These are phyloP conservation scores for Lithophane socia DNA, from an alignment of 2,888 invertebrate genomes.

Conservation along the genomic window DNA sequence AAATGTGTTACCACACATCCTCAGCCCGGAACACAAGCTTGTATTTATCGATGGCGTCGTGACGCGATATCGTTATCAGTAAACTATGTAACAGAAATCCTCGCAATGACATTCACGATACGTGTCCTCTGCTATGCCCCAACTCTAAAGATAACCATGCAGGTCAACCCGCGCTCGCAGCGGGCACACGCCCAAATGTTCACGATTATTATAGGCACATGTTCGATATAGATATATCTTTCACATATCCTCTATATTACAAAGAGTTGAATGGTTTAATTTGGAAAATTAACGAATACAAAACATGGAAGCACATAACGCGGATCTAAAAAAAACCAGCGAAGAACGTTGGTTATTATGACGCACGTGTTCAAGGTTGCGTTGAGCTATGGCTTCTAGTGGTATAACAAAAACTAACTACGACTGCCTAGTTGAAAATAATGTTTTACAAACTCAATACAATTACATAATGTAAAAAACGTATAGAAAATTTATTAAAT, in stretches of 20 bases:
- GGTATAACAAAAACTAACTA: slow-evolving; percentile 37
- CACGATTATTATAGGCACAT: slow-evolving; percentile 56
- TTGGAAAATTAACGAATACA: slow-evolving; percentile 40
- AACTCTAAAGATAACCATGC: slow-evolving; percentile 84
- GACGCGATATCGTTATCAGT: slow-evolving; percentile 67
- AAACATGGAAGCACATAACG: slow-evolving; percentile 32
- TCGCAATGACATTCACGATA: slow-evolving; percentile 79
- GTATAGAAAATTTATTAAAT: slow-evolving; percentile 8
- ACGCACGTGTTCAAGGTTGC: slow-evolving; percentile 66
- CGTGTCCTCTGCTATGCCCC: slow-evolving; percentile 79
- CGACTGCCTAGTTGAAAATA: slow-evolving; percentile 17
- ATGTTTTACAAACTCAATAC: slow-evolving; percentile 2
- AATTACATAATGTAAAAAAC: background rate
- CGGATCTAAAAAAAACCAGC: slow-evolving; percentile 55
- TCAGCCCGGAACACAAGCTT: slow-evolving; percentile 12
- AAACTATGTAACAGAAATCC: slow-evolving; percentile 68
- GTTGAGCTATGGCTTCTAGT: slow-evolving; percentile 65
- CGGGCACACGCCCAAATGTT: slow-evolving; percentile 83
- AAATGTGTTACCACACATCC: slow-evolving; percentile 22
- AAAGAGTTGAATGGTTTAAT: slow-evolving; percentile 19
- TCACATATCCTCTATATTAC: slow-evolving; percentile 10
- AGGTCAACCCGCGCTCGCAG: slow-evolving; percentile 74
- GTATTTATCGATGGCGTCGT: slow-evolving; percentile 34
- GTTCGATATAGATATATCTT: slow-evolving; percentile 24
- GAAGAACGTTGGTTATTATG: slow-evolving; percentile 54